Base-by-base conservation (phyloP, 1,140 invertebrate genomes). In the Arion vulgaris region DNA sequence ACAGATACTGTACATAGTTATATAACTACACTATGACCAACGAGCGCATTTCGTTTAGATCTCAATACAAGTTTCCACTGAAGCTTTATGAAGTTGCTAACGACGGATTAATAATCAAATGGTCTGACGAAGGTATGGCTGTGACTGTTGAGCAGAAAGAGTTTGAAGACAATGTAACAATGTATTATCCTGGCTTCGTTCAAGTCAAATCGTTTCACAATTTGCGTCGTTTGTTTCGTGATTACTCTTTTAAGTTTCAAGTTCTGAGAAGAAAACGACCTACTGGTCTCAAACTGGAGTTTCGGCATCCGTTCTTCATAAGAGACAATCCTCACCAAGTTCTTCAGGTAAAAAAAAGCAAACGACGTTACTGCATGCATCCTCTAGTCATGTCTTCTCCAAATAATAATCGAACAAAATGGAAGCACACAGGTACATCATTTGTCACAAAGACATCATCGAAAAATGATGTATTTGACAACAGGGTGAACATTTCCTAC, bases 31-130 rank as follows among this genome's bases (percentile, higher is more conserved):
- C n/a, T n/a, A 74, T 74, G 72, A 11, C 38, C 1, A 19, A 5
- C 2, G 15, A 36, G 9, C 80, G 81, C 36, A 28, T 85, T 7
- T 79, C 23, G 66, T 85, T 82, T 23, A 81, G 81, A 32, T 41
- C 84, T 4, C 82, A 83, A 19, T 83, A 86, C 4, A 72, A 79
- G 71, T 90, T 90, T 81, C 89, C 89, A 9, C 84, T 86, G 62
- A 90, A 90, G 68, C 80, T 90, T 0, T 89, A 85, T 68, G 85
- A 87, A 39, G 86, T 90, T 53, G 88, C 83, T n/a, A 84, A 86
- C 53, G 87, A 90, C 71, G 86, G 85, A 39, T 83, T 74, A 72
- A 57, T 90, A 15, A 68, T 90, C 62, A 81, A 84, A 53, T 90
- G 89, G 89, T 85, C 81, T 28, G 74, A 77, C 17, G 72, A 83